Evolutionary conservation across 2,888 invertebrate species (phyloP).

Genomic region (Clitarchus hookeri): DNA sequence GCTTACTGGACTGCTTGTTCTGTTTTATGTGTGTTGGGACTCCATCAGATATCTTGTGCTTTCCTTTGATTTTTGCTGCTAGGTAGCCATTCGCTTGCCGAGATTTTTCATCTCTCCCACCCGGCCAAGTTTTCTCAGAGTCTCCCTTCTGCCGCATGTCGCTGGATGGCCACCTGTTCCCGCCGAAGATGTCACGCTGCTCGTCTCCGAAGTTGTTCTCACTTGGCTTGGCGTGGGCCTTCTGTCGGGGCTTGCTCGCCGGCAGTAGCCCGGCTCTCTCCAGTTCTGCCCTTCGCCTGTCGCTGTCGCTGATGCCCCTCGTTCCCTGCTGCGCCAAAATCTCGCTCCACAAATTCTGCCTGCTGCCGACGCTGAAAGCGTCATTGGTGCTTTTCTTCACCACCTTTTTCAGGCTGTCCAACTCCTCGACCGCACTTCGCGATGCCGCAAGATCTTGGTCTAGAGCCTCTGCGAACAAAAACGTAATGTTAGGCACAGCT

Average conservation of each 20-base stretch:
- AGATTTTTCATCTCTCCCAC: background rate
- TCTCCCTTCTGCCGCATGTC: background rate
- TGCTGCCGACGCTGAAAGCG: background rate
- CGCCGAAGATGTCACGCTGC: constrained; percentile 18
- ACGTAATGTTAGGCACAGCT: background rate
- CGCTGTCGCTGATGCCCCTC: background rate
- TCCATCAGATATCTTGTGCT: background rate
- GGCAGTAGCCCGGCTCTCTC: constrained; percentile 34
- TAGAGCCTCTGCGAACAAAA: constrained; percentile 23
- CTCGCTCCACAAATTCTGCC: background rate
- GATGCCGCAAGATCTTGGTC: constrained; percentile 16
- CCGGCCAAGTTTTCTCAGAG: background rate
- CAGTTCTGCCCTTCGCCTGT: constrained; percentile 31
- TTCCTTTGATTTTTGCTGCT: too few relatives aligned
- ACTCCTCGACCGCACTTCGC: background rate
- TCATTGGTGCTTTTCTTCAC: background rate
- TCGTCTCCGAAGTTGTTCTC: constrained; percentile 14
- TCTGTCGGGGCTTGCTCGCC: constrained; percentile 24
- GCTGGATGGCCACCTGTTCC: constrained; percentile 1
- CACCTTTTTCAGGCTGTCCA: constrained; percentile 11
- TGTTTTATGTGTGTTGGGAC: background rate
- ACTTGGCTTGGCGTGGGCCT: background rate
- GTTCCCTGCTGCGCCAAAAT: background rate
- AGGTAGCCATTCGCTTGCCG: too few relatives aligned
- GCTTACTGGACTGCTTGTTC: background rate